Evolutionary conservation across 2,113 vertebrate species (phyloP).

Genomic region (Caranx ignobilis): DNA sequence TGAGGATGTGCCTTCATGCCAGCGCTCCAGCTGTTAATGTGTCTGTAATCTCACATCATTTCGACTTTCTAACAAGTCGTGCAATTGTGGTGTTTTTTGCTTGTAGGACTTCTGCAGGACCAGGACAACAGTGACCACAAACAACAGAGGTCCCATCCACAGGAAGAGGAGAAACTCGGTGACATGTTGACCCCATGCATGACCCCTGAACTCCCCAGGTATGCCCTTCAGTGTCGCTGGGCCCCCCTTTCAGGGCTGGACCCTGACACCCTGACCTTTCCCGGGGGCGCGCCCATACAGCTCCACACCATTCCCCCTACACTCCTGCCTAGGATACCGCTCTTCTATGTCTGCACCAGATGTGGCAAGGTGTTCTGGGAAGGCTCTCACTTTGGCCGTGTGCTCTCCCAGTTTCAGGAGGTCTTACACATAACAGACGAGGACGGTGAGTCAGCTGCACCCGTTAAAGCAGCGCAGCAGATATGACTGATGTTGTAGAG

Average conservation of each 20-base stretch:
- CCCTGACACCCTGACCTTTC: constrained; percentile 38
- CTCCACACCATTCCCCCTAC: constrained; percentile 78
- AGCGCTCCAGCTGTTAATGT: not conserved
- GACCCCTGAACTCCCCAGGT: constrained; percentile 71
- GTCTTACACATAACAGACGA: constrained; percentile 69
- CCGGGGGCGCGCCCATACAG: constrained; percentile 74
- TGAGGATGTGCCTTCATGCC: not conserved
- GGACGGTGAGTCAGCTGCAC: not conserved
- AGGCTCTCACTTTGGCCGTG: constrained; percentile 86
- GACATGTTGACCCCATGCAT: constrained; percentile 48
- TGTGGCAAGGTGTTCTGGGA: constrained; percentile 95
- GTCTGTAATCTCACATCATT: not conserved
- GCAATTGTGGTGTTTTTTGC: not conserved
- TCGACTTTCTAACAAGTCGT: not conserved
- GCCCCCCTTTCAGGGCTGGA: constrained; percentile 60
- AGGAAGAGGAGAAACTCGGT: constrained; percentile 42
- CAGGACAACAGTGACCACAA: constrained; percentile 13
- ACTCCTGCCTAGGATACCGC: constrained; percentile 78
- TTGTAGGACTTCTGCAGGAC: constrained; percentile 62
- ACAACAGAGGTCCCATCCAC: constrained; percentile 31
- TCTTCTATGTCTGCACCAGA: constrained; percentile 86
- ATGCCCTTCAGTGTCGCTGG: constrained; percentile 65
- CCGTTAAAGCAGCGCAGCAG: not conserved
- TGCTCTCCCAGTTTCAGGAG: constrained; percentile 85
- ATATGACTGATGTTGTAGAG: constrained; percentile 17